phyloP scores from a whole-genome alignment of 2,797 vertebrate genomes.

The Danio choprae region DNA sequence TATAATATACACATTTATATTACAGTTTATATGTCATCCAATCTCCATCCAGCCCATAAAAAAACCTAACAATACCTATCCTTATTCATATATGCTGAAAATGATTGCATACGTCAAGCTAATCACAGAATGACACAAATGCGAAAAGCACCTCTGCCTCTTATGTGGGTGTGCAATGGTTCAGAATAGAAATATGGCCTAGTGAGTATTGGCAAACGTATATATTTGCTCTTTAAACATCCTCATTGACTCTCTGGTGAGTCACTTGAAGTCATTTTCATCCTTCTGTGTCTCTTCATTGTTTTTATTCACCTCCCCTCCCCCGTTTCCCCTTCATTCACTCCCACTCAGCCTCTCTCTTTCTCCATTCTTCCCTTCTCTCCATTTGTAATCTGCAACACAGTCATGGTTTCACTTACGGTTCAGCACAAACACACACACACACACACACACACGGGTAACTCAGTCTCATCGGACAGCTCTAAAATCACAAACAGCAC shows the following conservation, averaged over 20 bases:
- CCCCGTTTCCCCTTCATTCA: conserved; percentile 34
- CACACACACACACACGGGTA: conserved; percentile 28
- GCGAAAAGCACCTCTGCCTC: not conserved
- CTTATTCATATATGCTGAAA: not conserved
- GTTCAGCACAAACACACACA: conserved; percentile 49
- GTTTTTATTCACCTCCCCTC: conserved; percentile 52
- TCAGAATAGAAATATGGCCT: conserved; percentile 17
- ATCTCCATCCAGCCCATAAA: too few species aligned
- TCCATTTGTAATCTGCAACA: conserved; percentile 45
- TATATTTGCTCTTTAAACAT: conserved; percentile 36
- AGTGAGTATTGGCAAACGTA: conserved; percentile 9
- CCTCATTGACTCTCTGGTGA: conserved; percentile 41
- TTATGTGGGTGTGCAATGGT: conserved; percentile 8
- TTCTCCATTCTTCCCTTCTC: conserved; percentile 34
- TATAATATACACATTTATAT: too few species aligned
- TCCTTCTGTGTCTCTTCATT: conserved; percentile 50
- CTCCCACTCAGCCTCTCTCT: conserved; percentile 40
- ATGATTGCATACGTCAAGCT: conserved; percentile 10
- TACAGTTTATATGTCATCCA: too few species aligned
- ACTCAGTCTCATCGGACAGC: conserved; percentile 20
- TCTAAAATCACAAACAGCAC: conserved; percentile 9
- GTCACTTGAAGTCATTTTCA: conserved; percentile 50
- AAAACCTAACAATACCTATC: too few species aligned
- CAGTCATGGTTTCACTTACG: conserved; percentile 48
- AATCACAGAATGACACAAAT: conserved; percentile 21